Evolutionary conservation across 2,888 invertebrate species (phyloP).

Genomic region (Andricus curvator): DNA sequence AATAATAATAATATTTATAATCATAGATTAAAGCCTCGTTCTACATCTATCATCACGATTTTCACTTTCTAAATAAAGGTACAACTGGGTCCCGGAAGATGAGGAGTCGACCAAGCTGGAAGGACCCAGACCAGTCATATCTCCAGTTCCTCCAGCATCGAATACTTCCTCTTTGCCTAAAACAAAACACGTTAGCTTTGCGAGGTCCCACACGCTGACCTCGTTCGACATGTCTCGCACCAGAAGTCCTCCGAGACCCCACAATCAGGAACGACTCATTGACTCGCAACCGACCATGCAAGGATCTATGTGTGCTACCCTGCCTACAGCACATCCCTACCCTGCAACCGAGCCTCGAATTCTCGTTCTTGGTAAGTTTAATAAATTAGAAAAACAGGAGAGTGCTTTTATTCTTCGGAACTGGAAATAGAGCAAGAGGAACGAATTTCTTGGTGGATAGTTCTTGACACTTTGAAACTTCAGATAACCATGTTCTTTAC

Average conservation of each 20-base stretch:
- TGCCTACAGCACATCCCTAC: slow-evolving; percentile 67
- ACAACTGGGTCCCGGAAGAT: slow-evolving; percentile 89
- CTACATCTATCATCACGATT: background rate
- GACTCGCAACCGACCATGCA: slow-evolving; percentile 75
- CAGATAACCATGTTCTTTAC: background rate
- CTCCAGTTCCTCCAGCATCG: slow-evolving; percentile 60
- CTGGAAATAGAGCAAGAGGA: background rate
- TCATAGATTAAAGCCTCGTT: background rate
- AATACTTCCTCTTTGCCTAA: slow-evolving; percentile 82
- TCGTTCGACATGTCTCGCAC: slow-evolving; percentile 84
- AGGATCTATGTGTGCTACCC: slow-evolving; percentile 63
- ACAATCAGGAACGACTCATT: slow-evolving; percentile 76
- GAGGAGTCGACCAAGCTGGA: slow-evolving; percentile 87
- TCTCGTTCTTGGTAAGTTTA: slow-evolving; percentile 76
- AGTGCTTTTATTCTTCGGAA: background rate
- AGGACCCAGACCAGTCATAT: slow-evolving; percentile 81
- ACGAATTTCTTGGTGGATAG: background rate
- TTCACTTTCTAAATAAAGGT: slow-evolving; percentile 70
- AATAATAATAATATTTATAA: background rate
- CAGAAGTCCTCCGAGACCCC: slow-evolving; percentile 79
- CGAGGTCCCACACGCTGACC: slow-evolving; percentile 91
- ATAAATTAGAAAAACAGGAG: background rate
- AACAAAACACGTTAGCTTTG: slow-evolving; percentile 94
- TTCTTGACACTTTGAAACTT: background rate
- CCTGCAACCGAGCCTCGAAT: slow-evolving; percentile 73